phyloP scores from a whole-genome alignment of 2,888 invertebrate genomes.

The Vanessa cardui region DNA sequence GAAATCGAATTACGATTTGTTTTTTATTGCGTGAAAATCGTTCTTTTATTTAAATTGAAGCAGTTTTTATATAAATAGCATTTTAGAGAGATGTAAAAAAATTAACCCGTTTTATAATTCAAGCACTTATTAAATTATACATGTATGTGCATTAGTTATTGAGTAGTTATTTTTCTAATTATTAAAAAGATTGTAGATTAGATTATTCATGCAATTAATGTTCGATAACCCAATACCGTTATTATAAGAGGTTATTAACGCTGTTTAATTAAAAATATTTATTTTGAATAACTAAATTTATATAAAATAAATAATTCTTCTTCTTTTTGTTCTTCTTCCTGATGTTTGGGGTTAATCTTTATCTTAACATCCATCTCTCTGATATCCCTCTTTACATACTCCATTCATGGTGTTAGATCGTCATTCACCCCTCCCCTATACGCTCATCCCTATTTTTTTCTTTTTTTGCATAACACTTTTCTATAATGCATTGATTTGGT shows the following conservation, averaged over 20 bases:
- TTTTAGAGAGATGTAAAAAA: not conserved
- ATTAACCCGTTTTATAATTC: slow-evolving; percentile 7
- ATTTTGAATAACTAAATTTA: too few relatives aligned
- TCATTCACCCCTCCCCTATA: too few relatives aligned
- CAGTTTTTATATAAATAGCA: slow-evolving; percentile 1
- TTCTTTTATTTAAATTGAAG: slow-evolving; percentile 25
- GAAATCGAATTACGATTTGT: slow-evolving; percentile 40
- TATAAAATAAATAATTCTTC: not conserved
- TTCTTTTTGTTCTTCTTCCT: too few relatives aligned
- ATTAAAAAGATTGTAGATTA: slow-evolving; percentile 24
- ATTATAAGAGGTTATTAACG: slow-evolving; percentile 16
- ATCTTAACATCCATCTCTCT: too few relatives aligned
- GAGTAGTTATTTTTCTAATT: slow-evolving; percentile 16
- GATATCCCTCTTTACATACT: too few relatives aligned
- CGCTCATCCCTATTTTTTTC: too few relatives aligned
- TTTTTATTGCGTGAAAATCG: slow-evolving; percentile 38
- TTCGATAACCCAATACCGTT: slow-evolving; percentile 17
- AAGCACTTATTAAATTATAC: slow-evolving; percentile 19
- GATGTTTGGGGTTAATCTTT: too few relatives aligned
- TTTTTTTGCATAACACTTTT: too few relatives aligned
- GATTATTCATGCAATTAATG: slow-evolving; percentile 19
- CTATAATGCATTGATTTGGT: too few relatives aligned
- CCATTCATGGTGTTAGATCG: too few relatives aligned
- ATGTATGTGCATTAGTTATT: slow-evolving; percentile 12
- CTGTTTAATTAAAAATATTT: slow-evolving; percentile 4